A percentile compares a stretch with the other conserved stretches of the same genome.
These are phyloP conservation scores for Pseudochromis fuscus DNA, from an alignment of 2,797 vertebrate genomes.

Conservation along the genomic window DNA sequence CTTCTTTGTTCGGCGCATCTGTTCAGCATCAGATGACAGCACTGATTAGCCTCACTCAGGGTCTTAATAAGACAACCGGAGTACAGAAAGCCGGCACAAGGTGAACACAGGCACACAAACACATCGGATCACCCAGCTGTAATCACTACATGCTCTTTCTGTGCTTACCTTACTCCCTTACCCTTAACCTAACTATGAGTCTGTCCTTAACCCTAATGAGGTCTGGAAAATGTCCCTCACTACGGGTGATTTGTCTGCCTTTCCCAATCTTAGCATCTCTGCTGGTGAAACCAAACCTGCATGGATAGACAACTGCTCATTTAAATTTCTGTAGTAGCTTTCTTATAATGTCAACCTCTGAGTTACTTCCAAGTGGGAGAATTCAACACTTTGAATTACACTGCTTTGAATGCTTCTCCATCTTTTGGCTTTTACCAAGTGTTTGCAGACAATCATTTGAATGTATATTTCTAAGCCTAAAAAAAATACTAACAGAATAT, in stretches of 20 bases:
- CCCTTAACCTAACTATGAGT: slow-evolving; percentile 62
- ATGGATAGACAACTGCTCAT: slow-evolving; percentile 31
- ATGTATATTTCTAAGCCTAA: slow-evolving; percentile 8
- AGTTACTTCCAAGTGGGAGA: slow-evolving; percentile 2
- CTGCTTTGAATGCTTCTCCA: slow-evolving; percentile 10
- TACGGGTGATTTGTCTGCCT: slow-evolving; percentile 49
- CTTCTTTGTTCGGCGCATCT: slow-evolving; percentile 85
- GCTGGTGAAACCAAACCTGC: slow-evolving; percentile 26
- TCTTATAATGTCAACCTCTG: slow-evolving; percentile 40
- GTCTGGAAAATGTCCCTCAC: slow-evolving; percentile 66
- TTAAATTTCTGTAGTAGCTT: slow-evolving; percentile 35
- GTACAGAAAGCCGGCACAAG: slow-evolving; percentile 67
- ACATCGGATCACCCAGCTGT: slow-evolving; percentile 59
- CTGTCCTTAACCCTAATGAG: slow-evolving; percentile 73
- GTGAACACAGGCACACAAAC: slow-evolving; percentile 67
- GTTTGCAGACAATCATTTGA: slow-evolving; percentile 23
- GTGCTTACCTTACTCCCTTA: slow-evolving; percentile 44
- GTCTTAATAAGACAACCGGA: slow-evolving; percentile 84
- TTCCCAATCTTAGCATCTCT: slow-evolving; percentile 28
- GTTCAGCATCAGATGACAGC: slow-evolving; percentile 85
- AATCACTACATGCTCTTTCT: slow-evolving; percentile 65
- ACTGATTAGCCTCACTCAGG: slow-evolving; percentile 85
- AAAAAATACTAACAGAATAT: slow-evolving; percentile 14
- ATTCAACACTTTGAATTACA: slow-evolving; percentile 25
- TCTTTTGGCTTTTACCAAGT: slow-evolving; percentile 10